phyloP scores from a whole-genome alignment of 2,888 invertebrate species.

The Diachrysia chrysitis region DNA sequence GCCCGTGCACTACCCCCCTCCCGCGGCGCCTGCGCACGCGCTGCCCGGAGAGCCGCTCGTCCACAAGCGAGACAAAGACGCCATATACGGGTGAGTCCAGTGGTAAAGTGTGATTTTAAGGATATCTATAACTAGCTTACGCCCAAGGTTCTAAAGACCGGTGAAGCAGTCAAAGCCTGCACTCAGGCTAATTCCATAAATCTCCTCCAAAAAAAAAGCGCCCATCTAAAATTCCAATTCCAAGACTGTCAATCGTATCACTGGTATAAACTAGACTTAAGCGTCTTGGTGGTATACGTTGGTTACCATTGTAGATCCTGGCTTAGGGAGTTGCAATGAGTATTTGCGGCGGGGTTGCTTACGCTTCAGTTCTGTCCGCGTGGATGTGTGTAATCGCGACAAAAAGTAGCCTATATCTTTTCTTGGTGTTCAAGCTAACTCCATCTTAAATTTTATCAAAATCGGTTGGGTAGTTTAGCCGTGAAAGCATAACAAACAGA shows the following conservation, averaged over 20 bases:
- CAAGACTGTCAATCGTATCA: too few species aligned
- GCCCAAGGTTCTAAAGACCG: too few species aligned
- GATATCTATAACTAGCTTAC: conserved; percentile 20
- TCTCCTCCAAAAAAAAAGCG: too few species aligned
- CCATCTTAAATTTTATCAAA: neutral
- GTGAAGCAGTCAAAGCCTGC: too few species aligned
- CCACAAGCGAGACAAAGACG: conserved; percentile 99
- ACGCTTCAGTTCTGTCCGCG: too few species aligned
- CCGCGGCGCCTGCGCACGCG: conserved; percentile 96
- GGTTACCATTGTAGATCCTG: neutral
- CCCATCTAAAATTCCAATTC: too few species aligned
- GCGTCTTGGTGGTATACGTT: too few species aligned
- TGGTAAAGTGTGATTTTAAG: conserved; percentile 78
- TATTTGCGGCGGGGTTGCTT: too few species aligned
- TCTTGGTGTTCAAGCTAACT: neutral
- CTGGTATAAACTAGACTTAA: too few species aligned
- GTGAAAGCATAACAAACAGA: neutral
- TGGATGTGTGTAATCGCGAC: too few species aligned
- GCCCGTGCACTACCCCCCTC: conserved; percentile 94
- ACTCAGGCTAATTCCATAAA: too few species aligned
- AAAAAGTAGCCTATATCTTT: neutral
- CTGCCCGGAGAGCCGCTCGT: conserved; percentile 96
- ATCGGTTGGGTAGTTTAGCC: neutral
- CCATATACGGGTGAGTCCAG: conserved; percentile 97
- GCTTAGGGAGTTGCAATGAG: neutral